Percentiles rank a stretch among this genome's conserved stretches.
phyloP scores from a whole-genome alignment of 1,140 invertebrate genomes.

The Pygmarrhopalites habei region DNA sequence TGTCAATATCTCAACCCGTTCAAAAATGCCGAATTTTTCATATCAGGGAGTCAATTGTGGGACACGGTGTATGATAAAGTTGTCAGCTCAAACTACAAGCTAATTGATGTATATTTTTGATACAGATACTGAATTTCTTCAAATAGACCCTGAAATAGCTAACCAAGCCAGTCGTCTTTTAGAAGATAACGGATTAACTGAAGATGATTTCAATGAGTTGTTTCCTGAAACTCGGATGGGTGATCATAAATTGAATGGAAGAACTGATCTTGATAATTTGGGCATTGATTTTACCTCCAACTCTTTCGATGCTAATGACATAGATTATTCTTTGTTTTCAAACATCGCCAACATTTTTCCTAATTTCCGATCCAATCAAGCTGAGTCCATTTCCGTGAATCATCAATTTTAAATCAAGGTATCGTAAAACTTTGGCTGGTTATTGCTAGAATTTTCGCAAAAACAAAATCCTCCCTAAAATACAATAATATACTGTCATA shows the following conservation, averaged over 20 bases:
- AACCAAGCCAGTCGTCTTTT: constrained; percentile 50
- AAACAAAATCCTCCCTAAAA: neutral
- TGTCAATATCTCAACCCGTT: too few relatives aligned
- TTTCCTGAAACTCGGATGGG: constrained; percentile 47
- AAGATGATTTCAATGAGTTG: constrained; percentile 84
- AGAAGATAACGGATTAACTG: constrained; percentile 79
- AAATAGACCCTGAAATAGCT: constrained; percentile 42
- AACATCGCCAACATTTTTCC: constrained; percentile 39
- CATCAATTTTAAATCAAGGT: constrained; percentile 23
- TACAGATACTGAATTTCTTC: too few relatives aligned
- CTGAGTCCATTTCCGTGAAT: constrained; percentile 33
- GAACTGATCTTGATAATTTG: constrained; percentile 27
- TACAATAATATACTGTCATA: neutral
- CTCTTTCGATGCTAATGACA: constrained; percentile 35
- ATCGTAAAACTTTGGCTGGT: neutral
- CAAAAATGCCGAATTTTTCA: too few relatives aligned
- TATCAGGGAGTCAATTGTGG: too few relatives aligned
- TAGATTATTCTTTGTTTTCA: constrained; percentile 36
- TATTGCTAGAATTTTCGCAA: neutral
- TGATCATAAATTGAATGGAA: constrained; percentile 24
- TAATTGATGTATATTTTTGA: too few relatives aligned
- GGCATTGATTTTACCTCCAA: constrained; percentile 29
- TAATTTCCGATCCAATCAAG: constrained; percentile 28
- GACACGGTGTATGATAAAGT: too few relatives aligned
- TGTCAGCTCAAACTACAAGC: too few relatives aligned